Evolutionary conservation across 2,113 vertebrate genomes (phyloP).

Genomic region (Myiozetetes cayanensis): DNA sequence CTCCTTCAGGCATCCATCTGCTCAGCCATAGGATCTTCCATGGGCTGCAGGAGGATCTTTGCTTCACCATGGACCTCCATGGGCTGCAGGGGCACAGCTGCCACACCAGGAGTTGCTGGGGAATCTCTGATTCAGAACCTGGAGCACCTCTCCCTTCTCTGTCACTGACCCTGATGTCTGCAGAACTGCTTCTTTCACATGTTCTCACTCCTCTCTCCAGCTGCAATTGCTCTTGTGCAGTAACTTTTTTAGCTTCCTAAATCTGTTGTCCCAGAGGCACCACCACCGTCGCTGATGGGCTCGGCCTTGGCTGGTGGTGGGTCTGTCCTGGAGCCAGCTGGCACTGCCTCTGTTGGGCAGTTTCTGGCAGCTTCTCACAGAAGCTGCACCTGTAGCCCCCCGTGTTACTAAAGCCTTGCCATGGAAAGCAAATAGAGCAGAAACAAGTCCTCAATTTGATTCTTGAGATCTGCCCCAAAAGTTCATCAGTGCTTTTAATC

Average conservation of each 20-base stretch:
- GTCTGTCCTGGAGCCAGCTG: background rate
- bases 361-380: background rate
- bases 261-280: background rate
- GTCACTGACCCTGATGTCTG: background rate
- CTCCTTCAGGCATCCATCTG: background rate
- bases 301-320: background rate
- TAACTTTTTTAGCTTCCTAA: background rate
- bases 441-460: background rate
- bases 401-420: background rate
- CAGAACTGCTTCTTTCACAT: background rate
- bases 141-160: background rate
- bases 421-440: background rate
- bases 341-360: background rate
- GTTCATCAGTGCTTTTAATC: background rate
- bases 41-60: background rate
- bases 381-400: background rate
- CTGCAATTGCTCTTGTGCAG: background rate
- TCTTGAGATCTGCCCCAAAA: background rate
- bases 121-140: background rate
- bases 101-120: background rate
- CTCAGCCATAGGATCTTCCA: fast-evolving
- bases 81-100: background rate
- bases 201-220: background rate
- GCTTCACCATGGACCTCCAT: background rate
- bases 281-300: background rate